Evolutionary conservation across 2,888 invertebrate species (phyloP).

Genomic region (Tiliacea citrago): DNA sequence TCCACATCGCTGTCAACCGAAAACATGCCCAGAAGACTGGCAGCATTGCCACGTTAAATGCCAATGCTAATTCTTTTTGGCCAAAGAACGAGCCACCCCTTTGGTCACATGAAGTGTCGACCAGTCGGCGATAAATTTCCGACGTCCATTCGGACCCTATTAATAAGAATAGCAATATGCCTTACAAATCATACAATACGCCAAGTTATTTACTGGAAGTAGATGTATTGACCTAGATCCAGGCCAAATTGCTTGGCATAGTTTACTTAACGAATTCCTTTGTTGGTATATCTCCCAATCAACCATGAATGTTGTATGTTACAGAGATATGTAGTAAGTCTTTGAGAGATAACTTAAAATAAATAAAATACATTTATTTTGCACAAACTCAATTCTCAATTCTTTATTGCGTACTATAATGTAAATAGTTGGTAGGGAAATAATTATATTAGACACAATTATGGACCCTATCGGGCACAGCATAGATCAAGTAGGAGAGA

Average conservation of each 20-base stretch:
- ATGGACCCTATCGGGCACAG: too few relatives aligned
- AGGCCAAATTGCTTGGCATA: not conserved
- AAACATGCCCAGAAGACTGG: not conserved
- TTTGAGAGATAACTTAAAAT: too few relatives aligned
- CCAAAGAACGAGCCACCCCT: not conserved
- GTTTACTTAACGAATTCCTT: slow-evolving; percentile 22
- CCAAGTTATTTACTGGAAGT: slow-evolving; percentile 7
- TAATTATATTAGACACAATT: too few relatives aligned
- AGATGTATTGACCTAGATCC: slow-evolving; percentile 16
- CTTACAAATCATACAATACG: not conserved
- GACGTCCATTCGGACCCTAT: not conserved
- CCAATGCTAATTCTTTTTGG: not conserved
- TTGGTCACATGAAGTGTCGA: not conserved
- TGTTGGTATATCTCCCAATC: slow-evolving; percentile 4
- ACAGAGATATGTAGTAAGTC: too few relatives aligned
- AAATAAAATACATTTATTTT: too few relatives aligned
- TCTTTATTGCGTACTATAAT: too few relatives aligned
- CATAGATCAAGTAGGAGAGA: too few relatives aligned
- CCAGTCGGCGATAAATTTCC: not conserved
- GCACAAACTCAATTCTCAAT: too few relatives aligned
- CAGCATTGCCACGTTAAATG: not conserved
- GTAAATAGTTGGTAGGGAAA: too few relatives aligned
- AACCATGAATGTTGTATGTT: slow-evolving; percentile 8
- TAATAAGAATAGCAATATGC: not conserved
- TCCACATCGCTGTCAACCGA: not conserved